Conservation (phyloP, 2,888 invertebrate genomes). For the Acrobasis repandana region DNA sequence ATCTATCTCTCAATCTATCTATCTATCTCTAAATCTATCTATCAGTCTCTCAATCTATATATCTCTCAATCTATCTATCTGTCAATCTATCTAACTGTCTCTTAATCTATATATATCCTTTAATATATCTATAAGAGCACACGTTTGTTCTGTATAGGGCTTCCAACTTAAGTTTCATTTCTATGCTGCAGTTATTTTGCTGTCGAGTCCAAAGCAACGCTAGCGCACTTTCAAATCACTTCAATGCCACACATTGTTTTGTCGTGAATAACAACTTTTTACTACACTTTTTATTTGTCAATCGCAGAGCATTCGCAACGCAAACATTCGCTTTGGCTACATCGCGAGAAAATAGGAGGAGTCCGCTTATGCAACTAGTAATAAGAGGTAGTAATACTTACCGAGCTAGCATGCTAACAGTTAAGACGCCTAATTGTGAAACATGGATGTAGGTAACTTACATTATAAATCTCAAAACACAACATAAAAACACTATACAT, state of each 20-base stretch:
- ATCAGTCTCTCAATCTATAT: too few relatives aligned
- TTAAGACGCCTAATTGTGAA: slow-evolving; percentile 2
- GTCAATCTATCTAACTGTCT: too few relatives aligned
- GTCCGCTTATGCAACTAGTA: slow-evolving; percentile 1
- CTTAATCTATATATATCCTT: too few relatives aligned
- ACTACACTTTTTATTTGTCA: slow-evolving; percentile 14
- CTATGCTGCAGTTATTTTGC: background rate
- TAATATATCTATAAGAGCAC: too few relatives aligned
- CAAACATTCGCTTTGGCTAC: slow-evolving; percentile 21
- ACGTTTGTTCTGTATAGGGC: too few relatives aligned
- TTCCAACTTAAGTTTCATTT: background rate
- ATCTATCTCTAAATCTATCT: too few relatives aligned
- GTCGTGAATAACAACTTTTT: slow-evolving; percentile 2
- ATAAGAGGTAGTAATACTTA: slow-evolving; percentile 6
- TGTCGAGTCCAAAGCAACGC: background rate
- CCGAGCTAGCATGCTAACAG: slow-evolving; percentile 1
- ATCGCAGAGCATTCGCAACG: slow-evolving; percentile 20
- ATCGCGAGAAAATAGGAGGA: slow-evolving; percentile 13
- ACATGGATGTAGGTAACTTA: background rate
- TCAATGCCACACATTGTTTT: slow-evolving; percentile 2
- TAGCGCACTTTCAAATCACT: background rate
- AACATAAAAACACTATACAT: too few relatives aligned
- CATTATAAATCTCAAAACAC: too few relatives aligned
- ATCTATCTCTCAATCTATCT: too few relatives aligned
- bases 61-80: too few relatives aligned